Evolutionary conservation across 30 jellyfish, hydroid and myxozoan species (phyloP).

Genomic region (Calvadosia cruxmelitensis): DNA sequence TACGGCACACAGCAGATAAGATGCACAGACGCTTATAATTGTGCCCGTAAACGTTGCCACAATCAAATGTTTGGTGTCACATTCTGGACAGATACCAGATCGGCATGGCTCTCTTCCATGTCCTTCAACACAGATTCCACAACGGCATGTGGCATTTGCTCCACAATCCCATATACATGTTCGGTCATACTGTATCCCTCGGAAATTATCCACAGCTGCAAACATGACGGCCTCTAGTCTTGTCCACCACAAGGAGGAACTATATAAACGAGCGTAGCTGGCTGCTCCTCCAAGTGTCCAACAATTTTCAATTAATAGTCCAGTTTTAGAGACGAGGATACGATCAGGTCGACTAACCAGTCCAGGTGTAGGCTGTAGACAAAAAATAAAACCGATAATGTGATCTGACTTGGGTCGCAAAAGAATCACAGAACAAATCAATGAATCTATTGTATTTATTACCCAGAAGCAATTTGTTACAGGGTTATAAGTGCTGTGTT

Average conservation of each 20-base stretch:
- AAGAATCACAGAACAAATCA: too few species aligned
- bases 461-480: too few species aligned
- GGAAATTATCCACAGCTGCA: constrained; percentile 14
- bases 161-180: constrained; percentile 84
- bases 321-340: constrained; percentile 45
- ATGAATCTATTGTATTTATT: too few species aligned
- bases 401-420: too few species aligned
- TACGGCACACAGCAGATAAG: neutral
- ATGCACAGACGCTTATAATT: neutral
- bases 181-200: constrained; percentile 28
- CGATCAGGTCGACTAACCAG: constrained; percentile 74
- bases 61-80: constrained; percentile 5
- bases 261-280: constrained; percentile 25
- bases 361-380: constrained; percentile 66
- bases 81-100: constrained; percentile 28
- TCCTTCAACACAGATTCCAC: constrained; percentile 72
- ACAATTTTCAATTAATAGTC: constrained; percentile 23
- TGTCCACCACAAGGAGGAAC: constrained; percentile 22
- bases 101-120: constrained; percentile 28
- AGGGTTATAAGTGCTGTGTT: too few species aligned
- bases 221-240: constrained; percentile 25
- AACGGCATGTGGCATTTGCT: constrained; percentile 71
- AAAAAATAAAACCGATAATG: neutral
- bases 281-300: constrained; percentile 39
- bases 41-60: neutral